Percentiles rank a stretch among this genome's conserved stretches.
phyloP scores from a whole-genome alignment of 1,140 invertebrate genomes.

The Lerema accius region DNA sequence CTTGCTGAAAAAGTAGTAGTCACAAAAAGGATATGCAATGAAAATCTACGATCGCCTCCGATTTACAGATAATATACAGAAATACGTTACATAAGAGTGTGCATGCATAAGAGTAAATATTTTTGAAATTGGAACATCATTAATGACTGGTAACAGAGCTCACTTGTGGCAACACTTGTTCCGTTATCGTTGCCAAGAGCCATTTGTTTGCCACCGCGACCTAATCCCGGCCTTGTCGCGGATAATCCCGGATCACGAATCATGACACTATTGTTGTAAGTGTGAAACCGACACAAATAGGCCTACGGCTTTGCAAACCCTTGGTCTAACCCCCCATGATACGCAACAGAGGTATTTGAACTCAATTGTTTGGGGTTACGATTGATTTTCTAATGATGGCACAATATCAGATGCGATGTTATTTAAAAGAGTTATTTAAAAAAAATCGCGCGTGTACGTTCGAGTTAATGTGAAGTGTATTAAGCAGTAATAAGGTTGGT shows the following conservation, averaged over 20 bases:
- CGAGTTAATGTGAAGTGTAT: conserved; percentile 27
- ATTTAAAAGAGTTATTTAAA: conserved; percentile 47
- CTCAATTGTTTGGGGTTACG: conserved; percentile 7
- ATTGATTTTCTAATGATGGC: neutral
- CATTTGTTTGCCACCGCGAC: conserved; percentile 78
- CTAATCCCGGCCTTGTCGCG: conserved; percentile 74
- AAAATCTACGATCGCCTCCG: too few relatives aligned
- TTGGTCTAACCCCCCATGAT: conserved; percentile 40
- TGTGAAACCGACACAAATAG: conserved; percentile 83
- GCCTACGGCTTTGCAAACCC: conserved; percentile 73
- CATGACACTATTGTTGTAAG: conserved; percentile 83
- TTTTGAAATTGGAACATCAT: conserved; percentile 43
- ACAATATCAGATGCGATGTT: conserved; percentile 22
- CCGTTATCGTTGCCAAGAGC: conserved; percentile 60
- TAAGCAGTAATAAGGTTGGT: conserved; percentile 20
- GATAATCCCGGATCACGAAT: conserved; percentile 82
- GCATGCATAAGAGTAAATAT: too few relatives aligned
- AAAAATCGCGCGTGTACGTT: conserved; percentile 35
- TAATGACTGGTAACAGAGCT: conserved; percentile 34
- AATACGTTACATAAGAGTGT: too few relatives aligned
- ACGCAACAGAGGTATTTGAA: conserved; percentile 15
- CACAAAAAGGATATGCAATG: too few relatives aligned
- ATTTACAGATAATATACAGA: too few relatives aligned
- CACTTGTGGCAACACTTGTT: conserved; percentile 62
- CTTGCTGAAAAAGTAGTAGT: too few relatives aligned